Conservation (phyloP, 2,888 invertebrate species). For the Heliconius cydno region DNA sequence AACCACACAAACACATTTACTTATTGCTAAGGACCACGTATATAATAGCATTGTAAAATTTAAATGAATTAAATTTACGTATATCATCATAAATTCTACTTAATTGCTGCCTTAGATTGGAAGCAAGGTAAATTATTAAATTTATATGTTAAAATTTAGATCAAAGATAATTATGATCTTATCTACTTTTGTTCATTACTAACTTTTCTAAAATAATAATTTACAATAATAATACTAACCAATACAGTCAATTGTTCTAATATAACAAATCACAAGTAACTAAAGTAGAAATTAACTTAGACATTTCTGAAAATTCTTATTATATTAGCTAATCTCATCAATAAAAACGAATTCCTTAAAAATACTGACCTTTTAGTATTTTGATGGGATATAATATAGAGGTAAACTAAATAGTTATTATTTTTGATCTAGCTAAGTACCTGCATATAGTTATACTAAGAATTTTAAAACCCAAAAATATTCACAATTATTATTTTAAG, state of each 20-base stretch:
- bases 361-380: no score
- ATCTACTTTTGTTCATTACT: no score
- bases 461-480: no score
- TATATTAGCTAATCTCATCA: background rate
- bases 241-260: background rate
- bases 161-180: background rate
- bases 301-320: no score
- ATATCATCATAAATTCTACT: background rate
- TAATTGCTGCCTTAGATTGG: background rate
- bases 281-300: background rate
- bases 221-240: background rate
- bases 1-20: no score
- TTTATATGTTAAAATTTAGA: background rate
- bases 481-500: no score
- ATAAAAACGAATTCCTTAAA: no score
- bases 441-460: no score
- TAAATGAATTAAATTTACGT: background rate
- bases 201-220: background rate
- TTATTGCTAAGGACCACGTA: background rate
- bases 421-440: no score
- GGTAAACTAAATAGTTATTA: no score
- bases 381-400: no score
- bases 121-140: slow-evolving; percentile 5
- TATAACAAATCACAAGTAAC: background rate
- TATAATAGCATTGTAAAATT: background rate